These are phyloP conservation scores for Apostichopus leukothele DNA, from an alignment of 53 echinoderm and acorn worm genomes.

Conservation along the genomic window DNA sequence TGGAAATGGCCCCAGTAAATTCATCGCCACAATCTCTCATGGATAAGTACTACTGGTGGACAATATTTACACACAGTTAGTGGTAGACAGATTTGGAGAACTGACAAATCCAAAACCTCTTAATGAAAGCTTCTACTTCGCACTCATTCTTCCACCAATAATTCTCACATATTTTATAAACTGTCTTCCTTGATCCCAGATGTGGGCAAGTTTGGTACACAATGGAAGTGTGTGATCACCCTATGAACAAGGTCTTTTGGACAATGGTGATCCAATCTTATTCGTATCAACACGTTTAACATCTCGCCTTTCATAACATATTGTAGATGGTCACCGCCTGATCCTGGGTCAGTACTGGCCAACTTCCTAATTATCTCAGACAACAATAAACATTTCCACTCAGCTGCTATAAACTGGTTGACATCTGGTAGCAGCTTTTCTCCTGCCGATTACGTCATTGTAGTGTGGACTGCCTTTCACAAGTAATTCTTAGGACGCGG, in stretches of 20 bases:
- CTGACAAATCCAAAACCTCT: constrained; percentile 43
- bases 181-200: neutral
- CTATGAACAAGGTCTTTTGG: constrained; percentile 12
- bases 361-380: neutral
- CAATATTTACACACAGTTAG: constrained; percentile 46
- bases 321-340: neutral
- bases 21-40: constrained; percentile 54
- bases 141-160: constrained; percentile 35
- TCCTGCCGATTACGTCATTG: too few relatives aligned
- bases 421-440: constrained; percentile 8
- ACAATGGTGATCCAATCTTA: constrained; percentile 23
- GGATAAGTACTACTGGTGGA: constrained; percentile 34
- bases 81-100: constrained; percentile 57
- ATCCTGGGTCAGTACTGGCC: neutral
- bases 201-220: constrained; percentile 25
- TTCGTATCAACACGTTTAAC: neutral
- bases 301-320: neutral
- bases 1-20: constrained; percentile 53
- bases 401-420: constrained; percentile 8
- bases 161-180: constrained; percentile 13
- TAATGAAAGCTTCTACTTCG: constrained; percentile 41
- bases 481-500: too few relatives aligned
- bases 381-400: neutral
- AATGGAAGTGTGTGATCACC: constrained; percentile 36
- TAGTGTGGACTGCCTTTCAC: too few relatives aligned